phyloP scores from a whole-genome alignment of 2,113 vertebrate species.

The Gnathonemus longibarbis region DNA sequence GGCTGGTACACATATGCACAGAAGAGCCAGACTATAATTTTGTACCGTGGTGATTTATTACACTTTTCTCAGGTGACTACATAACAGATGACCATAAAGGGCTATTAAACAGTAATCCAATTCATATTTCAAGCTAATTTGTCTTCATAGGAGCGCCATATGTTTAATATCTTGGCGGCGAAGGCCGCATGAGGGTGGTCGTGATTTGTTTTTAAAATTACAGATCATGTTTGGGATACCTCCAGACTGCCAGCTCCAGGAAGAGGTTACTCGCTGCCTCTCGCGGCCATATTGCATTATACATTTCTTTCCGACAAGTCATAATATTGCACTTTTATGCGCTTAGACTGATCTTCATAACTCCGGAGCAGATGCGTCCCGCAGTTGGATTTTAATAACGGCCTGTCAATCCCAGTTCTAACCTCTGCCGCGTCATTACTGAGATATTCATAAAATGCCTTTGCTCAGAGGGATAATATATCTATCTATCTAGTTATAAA shows the following conservation, averaged over 20 bases:
- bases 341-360: slow-evolving; percentile 53
- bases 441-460: slow-evolving; percentile 49
- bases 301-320: slow-evolving; percentile 55
- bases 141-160: slow-evolving; percentile 43
- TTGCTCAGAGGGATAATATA: slow-evolving; percentile 43
- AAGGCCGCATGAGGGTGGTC: slow-evolving; percentile 29
- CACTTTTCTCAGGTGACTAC: slow-evolving; percentile 48
- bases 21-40: slow-evolving; percentile 36
- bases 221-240: slow-evolving; percentile 38
- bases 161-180: slow-evolving; percentile 51
- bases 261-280: slow-evolving; percentile 40
- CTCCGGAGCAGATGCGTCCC: slow-evolving; percentile 59
- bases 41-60: slow-evolving; percentile 48
- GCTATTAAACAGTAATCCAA: slow-evolving; percentile 57
- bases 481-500: neutral
- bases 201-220: slow-evolving; percentile 42
- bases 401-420: slow-evolving; percentile 59
- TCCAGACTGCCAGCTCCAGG: slow-evolving; percentile 43
- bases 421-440: slow-evolving; percentile 38
- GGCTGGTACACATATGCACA: slow-evolving; percentile 37
- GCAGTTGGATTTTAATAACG: slow-evolving; percentile 62
- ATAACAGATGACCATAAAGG: slow-evolving; percentile 51
- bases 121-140: slow-evolving; percentile 56
- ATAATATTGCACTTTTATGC: slow-evolving; percentile 60
- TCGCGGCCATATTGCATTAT: slow-evolving; percentile 54